These are phyloP conservation scores for Mastomys coucha DNA, from an alignment of 2,113 vertebrate species.

Conservation along the genomic window DNA sequence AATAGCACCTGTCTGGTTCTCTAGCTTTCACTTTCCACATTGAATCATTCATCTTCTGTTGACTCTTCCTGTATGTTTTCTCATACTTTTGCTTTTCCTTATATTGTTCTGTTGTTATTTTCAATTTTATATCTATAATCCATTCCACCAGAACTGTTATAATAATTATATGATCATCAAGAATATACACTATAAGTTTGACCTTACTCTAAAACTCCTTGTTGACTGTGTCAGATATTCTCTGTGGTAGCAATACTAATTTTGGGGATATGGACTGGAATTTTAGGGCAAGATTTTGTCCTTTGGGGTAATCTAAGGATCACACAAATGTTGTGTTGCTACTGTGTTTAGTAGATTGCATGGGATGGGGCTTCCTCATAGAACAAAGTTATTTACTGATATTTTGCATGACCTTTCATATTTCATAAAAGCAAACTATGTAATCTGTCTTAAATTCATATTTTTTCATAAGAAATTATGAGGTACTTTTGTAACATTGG, in stretches of 20 bases:
- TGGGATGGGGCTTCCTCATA: accelerated
- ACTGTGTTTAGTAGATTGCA: not conserved
- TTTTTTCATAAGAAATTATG: not conserved
- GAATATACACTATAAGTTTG: not conserved
- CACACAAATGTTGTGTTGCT: not conserved
- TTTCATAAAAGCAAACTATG: not conserved
- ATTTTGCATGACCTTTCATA: not conserved
- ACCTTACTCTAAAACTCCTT: not conserved
- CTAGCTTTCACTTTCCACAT: not conserved
- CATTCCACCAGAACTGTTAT: not conserved
- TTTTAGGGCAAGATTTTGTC: not conserved
- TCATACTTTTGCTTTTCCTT: not conserved
- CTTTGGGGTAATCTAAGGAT: not conserved
- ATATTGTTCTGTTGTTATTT: not conserved
- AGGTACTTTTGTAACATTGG: not conserved
- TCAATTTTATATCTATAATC: not conserved
- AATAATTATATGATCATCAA: not conserved
- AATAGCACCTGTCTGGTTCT: not conserved
- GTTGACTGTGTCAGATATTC: not conserved
- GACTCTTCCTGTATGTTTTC: not conserved
- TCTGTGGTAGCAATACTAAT: not conserved
- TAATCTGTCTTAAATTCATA: not conserved
- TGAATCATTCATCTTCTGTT: not conserved
- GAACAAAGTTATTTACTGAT: not conserved
- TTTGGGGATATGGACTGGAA: not conserved